Evolutionary conservation across 2,888 invertebrate species (phyloP).

Genomic region (Petrophora chlorosata): DNA sequence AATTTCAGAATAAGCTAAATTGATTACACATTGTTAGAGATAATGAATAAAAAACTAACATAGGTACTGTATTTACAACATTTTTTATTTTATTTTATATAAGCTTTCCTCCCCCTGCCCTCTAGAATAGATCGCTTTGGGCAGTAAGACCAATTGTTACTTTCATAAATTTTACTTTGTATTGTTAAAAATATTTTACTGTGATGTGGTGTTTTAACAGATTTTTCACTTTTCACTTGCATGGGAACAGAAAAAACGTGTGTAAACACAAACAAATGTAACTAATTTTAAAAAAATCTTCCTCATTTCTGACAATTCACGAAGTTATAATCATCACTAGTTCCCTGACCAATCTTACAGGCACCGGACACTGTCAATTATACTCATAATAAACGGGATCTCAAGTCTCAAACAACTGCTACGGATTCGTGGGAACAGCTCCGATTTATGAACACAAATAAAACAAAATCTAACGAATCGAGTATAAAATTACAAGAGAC

Average conservation of each 20-base stretch:
- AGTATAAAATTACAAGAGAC: constrained; percentile 45
- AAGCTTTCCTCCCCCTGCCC: too few species aligned
- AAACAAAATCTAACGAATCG: constrained; percentile 42
- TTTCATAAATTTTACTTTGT: too few species aligned
- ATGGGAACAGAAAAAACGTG: too few species aligned
- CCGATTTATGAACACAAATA: constrained; percentile 34
- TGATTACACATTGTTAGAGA: not conserved
- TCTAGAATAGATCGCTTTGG: too few species aligned
- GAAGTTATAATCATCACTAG: constrained; percentile 24
- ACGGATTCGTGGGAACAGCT: constrained; percentile 20
- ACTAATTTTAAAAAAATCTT: too few species aligned
- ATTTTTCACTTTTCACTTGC: too few species aligned
- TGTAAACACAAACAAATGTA: too few species aligned
- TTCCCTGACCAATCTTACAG: not conserved
- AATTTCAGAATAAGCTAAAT: constrained; percentile 16
- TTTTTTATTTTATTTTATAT: too few species aligned
- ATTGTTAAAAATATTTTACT: too few species aligned
- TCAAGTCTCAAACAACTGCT: constrained; percentile 8
- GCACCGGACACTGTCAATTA: constrained; percentile 11
- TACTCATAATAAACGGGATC: constrained; percentile 18
- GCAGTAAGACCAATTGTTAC: too few species aligned
- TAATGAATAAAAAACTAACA: not conserved
- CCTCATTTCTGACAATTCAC: constrained; percentile 1
- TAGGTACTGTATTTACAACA: not conserved
- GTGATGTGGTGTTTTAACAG: too few species aligned